A percentile compares a stretch with the other conserved stretches of the same genome.
Evolutionary conservation across 2,888 invertebrate genomes (phyloP).

Genomic region (Ctenicera cuprea): DNA sequence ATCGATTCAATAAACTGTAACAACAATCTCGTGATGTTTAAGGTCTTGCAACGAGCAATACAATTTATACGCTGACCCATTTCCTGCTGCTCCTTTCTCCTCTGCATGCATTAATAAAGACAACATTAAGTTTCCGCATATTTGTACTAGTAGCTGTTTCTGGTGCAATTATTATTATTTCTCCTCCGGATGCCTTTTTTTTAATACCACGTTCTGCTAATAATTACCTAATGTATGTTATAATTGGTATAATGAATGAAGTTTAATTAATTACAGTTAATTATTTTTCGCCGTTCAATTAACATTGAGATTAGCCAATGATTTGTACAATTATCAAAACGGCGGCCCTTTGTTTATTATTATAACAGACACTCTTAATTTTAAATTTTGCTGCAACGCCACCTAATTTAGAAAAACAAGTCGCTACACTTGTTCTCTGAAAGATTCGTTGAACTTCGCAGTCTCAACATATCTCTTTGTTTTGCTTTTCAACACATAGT

Average conservation of each 20-base stretch:
- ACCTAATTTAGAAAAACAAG: constrained; percentile 34
- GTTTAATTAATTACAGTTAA: not conserved
- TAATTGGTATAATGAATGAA: not conserved
- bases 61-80: constrained; percentile 38
- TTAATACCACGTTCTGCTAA: not conserved
- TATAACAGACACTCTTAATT: not conserved
- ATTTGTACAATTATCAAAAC: not conserved
- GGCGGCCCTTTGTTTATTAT: not conserved
- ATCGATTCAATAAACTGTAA: constrained; percentile 14
- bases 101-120: constrained; percentile 11
- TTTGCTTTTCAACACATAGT: constrained; percentile 32
- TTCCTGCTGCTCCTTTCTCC: constrained; percentile 36
- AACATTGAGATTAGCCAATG: not conserved
- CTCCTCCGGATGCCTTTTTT: not conserved
- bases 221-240: not conserved
- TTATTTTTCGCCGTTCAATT: too few relatives aligned
- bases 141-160: constrained; percentile 1
- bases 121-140: constrained; percentile 15
- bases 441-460: constrained; percentile 35
- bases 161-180: not conserved
- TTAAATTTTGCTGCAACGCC: constrained; percentile 30
- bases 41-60: constrained; percentile 16
- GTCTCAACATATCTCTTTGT: constrained; percentile 25
- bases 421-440: constrained; percentile 19
- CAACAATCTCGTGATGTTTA: constrained; percentile 14